These are phyloP conservation scores for Otis tarda DNA, from an alignment of 2,113 vertebrate genomes.

Conservation along the genomic window DNA sequence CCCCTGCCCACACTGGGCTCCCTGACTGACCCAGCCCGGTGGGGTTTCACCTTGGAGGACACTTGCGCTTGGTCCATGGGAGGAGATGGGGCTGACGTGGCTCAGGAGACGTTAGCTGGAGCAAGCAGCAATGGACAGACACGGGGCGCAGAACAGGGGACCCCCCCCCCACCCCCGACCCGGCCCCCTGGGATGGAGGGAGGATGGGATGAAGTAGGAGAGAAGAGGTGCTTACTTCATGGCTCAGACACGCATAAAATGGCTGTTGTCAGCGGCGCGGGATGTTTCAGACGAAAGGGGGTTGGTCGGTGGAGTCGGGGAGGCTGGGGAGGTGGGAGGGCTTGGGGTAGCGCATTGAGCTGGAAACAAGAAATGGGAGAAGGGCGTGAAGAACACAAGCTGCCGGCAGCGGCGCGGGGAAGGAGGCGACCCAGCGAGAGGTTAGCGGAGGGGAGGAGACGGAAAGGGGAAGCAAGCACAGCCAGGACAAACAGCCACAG, in stretches of 20 bases:
- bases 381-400: conserved; percentile 55
- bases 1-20: background rate
- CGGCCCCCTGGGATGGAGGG: background rate
- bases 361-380: conserved; percentile 81
- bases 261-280: conserved; percentile 81
- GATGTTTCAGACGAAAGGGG: conserved; percentile 82
- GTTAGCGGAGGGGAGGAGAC: background rate
- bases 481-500: background rate
- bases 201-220: conserved; percentile 52
- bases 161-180: background rate
- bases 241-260: conserved; percentile 92
- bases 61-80: conserved; percentile 7
- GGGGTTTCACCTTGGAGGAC: background rate
- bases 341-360: conserved; percentile 86
- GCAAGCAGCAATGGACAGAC: background rate
- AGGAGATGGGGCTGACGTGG: conserved; percentile 37
- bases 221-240: conserved; percentile 86
- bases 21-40: background rate
- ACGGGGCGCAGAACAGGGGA: background rate
- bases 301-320: conserved; percentile 83
- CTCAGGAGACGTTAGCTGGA: background rate
- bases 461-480: background rate
- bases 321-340: conserved; percentile 87
- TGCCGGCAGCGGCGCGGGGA: background rate
- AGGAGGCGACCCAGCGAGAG: background rate